phyloP scores from a whole-genome alignment of 2,797 vertebrate genomes.

The Lithobates pipiens region DNA sequence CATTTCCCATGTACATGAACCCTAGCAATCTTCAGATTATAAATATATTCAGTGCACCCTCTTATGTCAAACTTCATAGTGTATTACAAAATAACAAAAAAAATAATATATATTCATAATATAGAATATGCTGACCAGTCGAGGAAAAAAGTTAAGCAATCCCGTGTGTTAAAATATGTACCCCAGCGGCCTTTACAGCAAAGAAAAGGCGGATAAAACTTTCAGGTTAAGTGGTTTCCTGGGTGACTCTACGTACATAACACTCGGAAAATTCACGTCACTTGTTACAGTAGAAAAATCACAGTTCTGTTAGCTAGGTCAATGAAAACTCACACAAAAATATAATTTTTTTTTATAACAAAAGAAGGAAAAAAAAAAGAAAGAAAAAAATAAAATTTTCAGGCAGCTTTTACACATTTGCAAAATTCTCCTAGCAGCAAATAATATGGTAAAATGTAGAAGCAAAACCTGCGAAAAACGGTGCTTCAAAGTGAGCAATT shows the following conservation, averaged over 20 bases:
- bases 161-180: not conserved
- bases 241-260: not conserved
- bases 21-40: not conserved
- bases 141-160: conserved; percentile 8
- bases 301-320: conserved; percentile 39
- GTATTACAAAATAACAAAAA: conserved; percentile 37
- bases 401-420: no score
- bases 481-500: not conserved
- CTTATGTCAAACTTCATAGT: conserved; percentile 15
- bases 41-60: conserved; percentile 17
- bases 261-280: conserved; percentile 13
- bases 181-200: conserved; percentile 14
- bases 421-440: not conserved
- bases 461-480: not conserved
- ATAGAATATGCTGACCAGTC: conserved; percentile 1
- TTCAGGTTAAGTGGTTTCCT: conserved; percentile 1
- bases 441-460: not conserved
- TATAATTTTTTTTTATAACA: conserved; percentile 9
- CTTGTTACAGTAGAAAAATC: conserved; percentile 52
- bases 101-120: conserved; percentile 11
- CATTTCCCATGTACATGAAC: no score
- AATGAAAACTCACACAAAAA: conserved; percentile 38
- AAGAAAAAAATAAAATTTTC: not conserved
- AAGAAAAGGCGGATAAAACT: not conserved
- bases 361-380: conserved; percentile 32